A percentile compares a stretch with the other conserved stretches of the same genome.
These are phyloP conservation scores for Congeria kusceri DNA, from an alignment of 2,888 invertebrate genomes.

Conservation along the genomic window DNA sequence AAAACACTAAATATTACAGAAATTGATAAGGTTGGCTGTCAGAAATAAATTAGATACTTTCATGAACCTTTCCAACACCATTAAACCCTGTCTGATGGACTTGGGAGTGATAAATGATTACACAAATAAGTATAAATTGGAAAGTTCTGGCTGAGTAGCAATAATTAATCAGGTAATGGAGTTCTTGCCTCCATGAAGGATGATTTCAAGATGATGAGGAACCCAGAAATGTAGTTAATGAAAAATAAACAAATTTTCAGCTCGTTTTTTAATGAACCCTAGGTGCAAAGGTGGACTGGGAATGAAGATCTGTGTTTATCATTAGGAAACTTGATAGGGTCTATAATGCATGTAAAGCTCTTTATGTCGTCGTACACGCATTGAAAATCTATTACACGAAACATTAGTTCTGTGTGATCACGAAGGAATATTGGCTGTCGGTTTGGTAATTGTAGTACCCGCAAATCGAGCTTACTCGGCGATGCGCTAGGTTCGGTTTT, in stretches of 20 bases:
- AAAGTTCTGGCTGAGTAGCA: neutral
- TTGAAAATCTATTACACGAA: slow-evolving; percentile 57
- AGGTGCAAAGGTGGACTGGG: neutral
- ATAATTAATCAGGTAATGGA: neutral
- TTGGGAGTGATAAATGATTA: slow-evolving; percentile 4
- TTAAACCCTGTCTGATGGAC: too few relatives aligned
- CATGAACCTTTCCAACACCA: too few relatives aligned
- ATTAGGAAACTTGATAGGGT: slow-evolving; percentile 28
- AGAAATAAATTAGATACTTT: too few relatives aligned
- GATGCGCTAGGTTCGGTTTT: neutral
- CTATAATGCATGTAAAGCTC: slow-evolving; percentile 22
- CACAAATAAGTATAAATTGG: slow-evolving; percentile 2
- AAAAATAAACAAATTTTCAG: slow-evolving; percentile 25
- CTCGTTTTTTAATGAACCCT: neutral
- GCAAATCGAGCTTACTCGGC: slow-evolving; percentile 28
- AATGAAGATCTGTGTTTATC: slow-evolving; percentile 15
- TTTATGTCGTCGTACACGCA: slow-evolving; percentile 26
- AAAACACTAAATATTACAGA: too few relatives aligned
- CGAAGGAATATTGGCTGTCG: slow-evolving; percentile 14
- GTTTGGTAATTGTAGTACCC: slow-evolving; percentile 17
- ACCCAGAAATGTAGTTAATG: slow-evolving; percentile 14
- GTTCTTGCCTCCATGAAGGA: too few relatives aligned
- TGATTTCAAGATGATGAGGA: slow-evolving; percentile 6
- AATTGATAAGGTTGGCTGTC: too few relatives aligned
- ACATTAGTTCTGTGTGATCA: slow-evolving; percentile 49